Percentiles rank a stretch among this genome's conserved stretches.
These are phyloP conservation scores for Musca vetustissima DNA, from an alignment of 1,140 invertebrate species.

Conservation along the genomic window DNA sequence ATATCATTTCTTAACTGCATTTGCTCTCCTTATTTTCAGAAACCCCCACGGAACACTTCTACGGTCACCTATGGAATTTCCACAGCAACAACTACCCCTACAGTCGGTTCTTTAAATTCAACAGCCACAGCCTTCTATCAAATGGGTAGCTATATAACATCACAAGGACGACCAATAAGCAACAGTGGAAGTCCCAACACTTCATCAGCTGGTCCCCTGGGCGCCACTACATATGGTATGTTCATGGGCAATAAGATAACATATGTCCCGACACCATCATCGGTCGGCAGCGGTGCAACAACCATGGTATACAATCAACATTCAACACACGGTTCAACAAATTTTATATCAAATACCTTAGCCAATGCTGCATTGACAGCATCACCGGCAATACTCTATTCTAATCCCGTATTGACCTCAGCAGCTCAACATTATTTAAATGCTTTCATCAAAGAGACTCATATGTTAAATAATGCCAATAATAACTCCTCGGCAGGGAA, in stretches of 20 bases:
- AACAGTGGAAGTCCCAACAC: background rate
- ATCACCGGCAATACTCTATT: conserved; percentile 27
- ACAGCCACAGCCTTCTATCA: conserved; percentile 26
- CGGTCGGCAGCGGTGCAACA: background rate
- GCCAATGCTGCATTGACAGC: conserved; percentile 26
- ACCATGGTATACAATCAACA: conserved; percentile 26
- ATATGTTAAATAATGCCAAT: conserved; percentile 20
- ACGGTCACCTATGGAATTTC: background rate
- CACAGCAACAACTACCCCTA: background rate
- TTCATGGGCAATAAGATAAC: conserved; percentile 27
- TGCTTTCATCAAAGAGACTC: conserved; percentile 29
- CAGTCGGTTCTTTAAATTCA: background rate
- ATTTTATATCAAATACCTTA: conserved; percentile 29
- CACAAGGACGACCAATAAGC: background rate
- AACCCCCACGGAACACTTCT: background rate
- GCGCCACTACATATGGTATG: conserved; percentile 24
- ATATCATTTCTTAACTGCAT: background rate
- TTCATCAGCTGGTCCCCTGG: background rate
- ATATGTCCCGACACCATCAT: conserved; percentile 7
- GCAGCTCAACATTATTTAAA: conserved; percentile 30
- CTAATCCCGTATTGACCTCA: conserved; percentile 28
- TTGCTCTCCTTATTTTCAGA: conserved; percentile 16
- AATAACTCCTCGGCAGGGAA: background rate
- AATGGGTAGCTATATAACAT: conserved; percentile 18
- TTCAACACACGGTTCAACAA: conserved; percentile 12